A percentile compares a stretch with the other conserved stretches of the same genome.
Conservation (phyloP, 2,797 vertebrate genomes). For the Schizothorax lantsangensis region DNA sequence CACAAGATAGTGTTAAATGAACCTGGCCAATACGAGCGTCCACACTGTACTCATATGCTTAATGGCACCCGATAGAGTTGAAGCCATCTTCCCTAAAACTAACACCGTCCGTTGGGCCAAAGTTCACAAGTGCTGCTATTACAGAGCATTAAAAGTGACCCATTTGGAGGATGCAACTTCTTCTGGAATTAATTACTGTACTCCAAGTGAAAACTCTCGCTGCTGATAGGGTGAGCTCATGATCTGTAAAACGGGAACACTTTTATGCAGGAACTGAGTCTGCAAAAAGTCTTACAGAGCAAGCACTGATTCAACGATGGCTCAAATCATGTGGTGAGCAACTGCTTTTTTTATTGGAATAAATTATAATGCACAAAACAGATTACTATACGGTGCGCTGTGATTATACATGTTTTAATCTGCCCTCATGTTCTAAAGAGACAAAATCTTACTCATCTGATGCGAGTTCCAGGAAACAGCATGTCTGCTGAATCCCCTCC, state of each 20-base stretch:
- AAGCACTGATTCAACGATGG: constrained; percentile 9
- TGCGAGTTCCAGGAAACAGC: constrained; percentile 45
- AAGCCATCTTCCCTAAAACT: constrained; percentile 29
- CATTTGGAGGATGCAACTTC: constrained; percentile 63
- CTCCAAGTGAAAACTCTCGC: constrained; percentile 44
- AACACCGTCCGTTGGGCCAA: constrained; percentile 52
- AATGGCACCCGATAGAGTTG: constrained; percentile 40
- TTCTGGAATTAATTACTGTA: constrained; percentile 61
- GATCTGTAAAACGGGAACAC: constrained; percentile 47
- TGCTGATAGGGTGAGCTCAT: constrained; percentile 55
- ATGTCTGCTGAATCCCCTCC: constrained; percentile 39
- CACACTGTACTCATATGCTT: constrained; percentile 23
- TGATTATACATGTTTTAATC: constrained; percentile 30
- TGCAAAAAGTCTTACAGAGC: constrained; percentile 16
- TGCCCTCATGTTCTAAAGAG: constrained; percentile 33
- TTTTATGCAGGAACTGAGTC: constrained; percentile 5
- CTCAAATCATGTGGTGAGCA: constrained; percentile 24
- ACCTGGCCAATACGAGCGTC: not conserved
- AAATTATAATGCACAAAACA: constrained; percentile 28
- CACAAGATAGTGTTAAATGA: constrained; percentile 47
- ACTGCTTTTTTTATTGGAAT: constrained; percentile 18
- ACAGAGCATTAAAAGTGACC: constrained; percentile 68
- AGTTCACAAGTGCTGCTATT: constrained; percentile 66
- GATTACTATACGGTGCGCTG: constrained; percentile 4
- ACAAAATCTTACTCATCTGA: constrained; percentile 38